phyloP scores from a whole-genome alignment of 2,888 invertebrate species.

The Ectemnius continuus region DNA sequence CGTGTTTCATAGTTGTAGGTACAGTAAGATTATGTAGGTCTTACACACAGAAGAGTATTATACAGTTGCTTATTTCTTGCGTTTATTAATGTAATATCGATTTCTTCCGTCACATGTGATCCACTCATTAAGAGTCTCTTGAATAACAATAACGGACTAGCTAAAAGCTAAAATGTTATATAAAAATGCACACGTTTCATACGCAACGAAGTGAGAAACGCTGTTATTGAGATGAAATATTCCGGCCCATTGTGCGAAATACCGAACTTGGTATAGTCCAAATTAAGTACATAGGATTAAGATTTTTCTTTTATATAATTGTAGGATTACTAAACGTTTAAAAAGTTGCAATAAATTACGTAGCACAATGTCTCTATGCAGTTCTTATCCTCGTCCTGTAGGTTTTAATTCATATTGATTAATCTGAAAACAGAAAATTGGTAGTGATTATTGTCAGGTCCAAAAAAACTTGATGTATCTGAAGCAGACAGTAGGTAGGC shows the following conservation, averaged over 20 bases:
- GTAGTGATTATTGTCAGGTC: slow-evolving; percentile 19
- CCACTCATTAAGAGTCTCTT: slow-evolving; percentile 32
- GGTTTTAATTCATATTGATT: slow-evolving; percentile 23
- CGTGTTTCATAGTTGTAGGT: slow-evolving; percentile 38
- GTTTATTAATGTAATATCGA: slow-evolving; percentile 21
- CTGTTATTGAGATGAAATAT: neutral
- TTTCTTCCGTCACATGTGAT: slow-evolving; percentile 40
- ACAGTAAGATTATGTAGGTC: slow-evolving; percentile 24
- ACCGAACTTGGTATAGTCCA: too few species aligned
- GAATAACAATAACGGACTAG: slow-evolving; percentile 10
- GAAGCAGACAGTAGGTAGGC: slow-evolving; percentile 4
- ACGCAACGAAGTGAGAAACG: slow-evolving; percentile 11
- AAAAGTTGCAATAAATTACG: slow-evolving; percentile 48
- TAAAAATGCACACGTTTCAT: slow-evolving; percentile 1
- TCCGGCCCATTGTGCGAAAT: neutral
- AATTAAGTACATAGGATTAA: neutral
- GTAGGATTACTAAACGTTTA: slow-evolving; percentile 30
- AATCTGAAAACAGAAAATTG: slow-evolving; percentile 42
- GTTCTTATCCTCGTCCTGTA: slow-evolving; percentile 33
- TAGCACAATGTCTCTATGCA: slow-evolving; percentile 9
- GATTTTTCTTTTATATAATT: slow-evolving; percentile 37
- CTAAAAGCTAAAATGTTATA: neutral
- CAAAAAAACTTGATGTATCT: too few species aligned
- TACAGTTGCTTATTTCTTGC: slow-evolving; percentile 24
- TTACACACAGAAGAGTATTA: slow-evolving; percentile 34